These are phyloP conservation scores for Dione vanillae DNA, from an alignment of 2,888 invertebrate species.

Conservation along the genomic window DNA sequence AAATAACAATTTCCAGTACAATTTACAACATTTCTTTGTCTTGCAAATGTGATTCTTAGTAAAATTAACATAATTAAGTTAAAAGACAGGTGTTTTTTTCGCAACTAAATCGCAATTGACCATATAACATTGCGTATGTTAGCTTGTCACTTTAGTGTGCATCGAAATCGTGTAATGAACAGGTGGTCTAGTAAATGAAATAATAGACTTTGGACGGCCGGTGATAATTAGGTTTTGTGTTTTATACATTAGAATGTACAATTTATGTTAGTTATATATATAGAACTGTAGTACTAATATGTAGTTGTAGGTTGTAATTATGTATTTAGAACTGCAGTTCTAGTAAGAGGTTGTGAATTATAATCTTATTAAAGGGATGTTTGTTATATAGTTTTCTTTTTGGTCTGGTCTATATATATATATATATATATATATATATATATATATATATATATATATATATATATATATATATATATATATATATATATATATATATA, in stretches of 20 bases:
- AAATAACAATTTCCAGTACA: conserved; percentile 4
- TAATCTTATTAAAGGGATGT: too few relatives aligned
- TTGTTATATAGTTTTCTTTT: too few relatives aligned
- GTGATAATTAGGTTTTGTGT: conserved; percentile 66
- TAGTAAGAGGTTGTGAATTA: too few relatives aligned
- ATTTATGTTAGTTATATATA: too few relatives aligned
- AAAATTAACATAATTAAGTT: not conserved
- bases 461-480: too few relatives aligned
- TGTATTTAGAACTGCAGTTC: too few relatives aligned
- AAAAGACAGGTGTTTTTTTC: conserved; percentile 15
- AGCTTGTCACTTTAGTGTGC: conserved; percentile 51
- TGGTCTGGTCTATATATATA: too few relatives aligned
- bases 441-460: too few relatives aligned
- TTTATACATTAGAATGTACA: conserved; percentile 44
- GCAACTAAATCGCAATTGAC: not conserved
- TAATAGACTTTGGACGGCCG: conserved; percentile 57
- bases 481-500: too few relatives aligned
- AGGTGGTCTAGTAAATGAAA: conserved; percentile 79
- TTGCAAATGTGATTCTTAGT: not conserved
- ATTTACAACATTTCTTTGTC: not conserved
- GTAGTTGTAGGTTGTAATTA: too few relatives aligned
- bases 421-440: too few relatives aligned
- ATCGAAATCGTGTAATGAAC: conserved; percentile 72
- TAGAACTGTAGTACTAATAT: too few relatives aligned
- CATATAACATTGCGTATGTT: not conserved